A percentile compares a stretch with the other conserved stretches of the same genome.
Conservation (phyloP, 2,113 vertebrate species). For the Prochilodus magdalenae region DNA sequence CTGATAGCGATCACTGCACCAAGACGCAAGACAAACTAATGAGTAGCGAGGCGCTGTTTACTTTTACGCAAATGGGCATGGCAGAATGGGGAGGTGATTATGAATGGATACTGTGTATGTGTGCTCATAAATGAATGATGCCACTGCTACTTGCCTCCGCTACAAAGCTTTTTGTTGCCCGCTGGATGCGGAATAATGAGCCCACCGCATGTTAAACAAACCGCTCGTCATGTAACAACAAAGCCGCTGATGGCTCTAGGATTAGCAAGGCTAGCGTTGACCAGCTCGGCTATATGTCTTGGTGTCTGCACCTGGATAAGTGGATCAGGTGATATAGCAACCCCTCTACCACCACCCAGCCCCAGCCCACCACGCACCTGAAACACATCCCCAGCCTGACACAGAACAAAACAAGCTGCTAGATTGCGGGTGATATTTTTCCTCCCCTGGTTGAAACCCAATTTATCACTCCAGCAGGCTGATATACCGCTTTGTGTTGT, state of each 20-base stretch:
- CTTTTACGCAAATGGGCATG: background rate
- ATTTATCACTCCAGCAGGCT: slow-evolving; percentile 65
- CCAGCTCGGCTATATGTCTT: slow-evolving; percentile 37
- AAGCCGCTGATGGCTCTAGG: slow-evolving; percentile 18
- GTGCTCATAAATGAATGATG: slow-evolving; percentile 18
- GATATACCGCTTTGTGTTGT: slow-evolving; percentile 59
- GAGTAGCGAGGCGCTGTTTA: slow-evolving; percentile 21
- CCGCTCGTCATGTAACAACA: slow-evolving; percentile 15
- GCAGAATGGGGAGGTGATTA: slow-evolving; percentile 34
- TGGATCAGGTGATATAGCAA: background rate
- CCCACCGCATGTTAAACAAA: slow-evolving; percentile 24
- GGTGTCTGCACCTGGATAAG: slow-evolving; percentile 12
- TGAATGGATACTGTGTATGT: slow-evolving; percentile 18
- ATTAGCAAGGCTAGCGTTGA: slow-evolving; percentile 6
- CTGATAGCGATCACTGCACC: slow-evolving; percentile 73
- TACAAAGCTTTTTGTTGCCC: background rate
- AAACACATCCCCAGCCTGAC: slow-evolving; percentile 36
- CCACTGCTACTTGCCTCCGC: slow-evolving; percentile 11
- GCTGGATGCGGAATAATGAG: slow-evolving; percentile 31
- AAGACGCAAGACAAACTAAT: background rate
- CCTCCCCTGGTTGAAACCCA: slow-evolving; percentile 43
- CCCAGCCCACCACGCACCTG: background rate
- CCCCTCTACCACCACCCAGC: background rate
- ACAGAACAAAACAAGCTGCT: slow-evolving; percentile 59
- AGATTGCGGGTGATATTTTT: slow-evolving; percentile 62